Percentiles rank a stretch among this genome's conserved stretches.
These are phyloP conservation scores for Chaetorhynchus papuensis DNA, from an alignment of 2,113 vertebrate genomes.

Conservation along the genomic window DNA sequence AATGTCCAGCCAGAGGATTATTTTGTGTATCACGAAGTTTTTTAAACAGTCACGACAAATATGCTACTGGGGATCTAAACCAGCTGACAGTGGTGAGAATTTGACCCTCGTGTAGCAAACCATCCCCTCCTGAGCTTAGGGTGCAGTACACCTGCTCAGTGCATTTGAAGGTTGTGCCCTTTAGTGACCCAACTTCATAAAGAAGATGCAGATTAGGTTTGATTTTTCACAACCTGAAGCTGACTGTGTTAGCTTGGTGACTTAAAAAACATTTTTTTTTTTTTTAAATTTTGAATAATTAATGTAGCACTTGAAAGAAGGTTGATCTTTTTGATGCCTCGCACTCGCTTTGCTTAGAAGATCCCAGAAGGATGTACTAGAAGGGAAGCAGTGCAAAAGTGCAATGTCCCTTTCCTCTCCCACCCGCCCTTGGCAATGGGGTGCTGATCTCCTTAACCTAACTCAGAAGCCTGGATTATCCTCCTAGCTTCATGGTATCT, in stretches of 20 bases:
- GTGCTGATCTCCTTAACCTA: neutral
- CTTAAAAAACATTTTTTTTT: neutral
- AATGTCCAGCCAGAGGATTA: neutral
- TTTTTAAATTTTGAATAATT: neutral
- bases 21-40: neutral
- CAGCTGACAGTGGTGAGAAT: neutral
- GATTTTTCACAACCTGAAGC: neutral
- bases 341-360: neutral
- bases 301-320: neutral
- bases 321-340: neutral
- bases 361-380: neutral
- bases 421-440: neutral
- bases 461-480: neutral
- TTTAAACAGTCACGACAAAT: neutral
- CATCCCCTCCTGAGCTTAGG: neutral
- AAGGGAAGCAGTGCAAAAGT: neutral
- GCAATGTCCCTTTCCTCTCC: neutral
- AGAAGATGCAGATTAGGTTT: neutral
- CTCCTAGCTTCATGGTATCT: neutral
- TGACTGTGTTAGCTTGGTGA: neutral
- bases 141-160: neutral
- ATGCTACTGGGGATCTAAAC: neutral
- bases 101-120: fast-evolving
- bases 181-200: neutral
- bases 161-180: neutral